These are phyloP conservation scores for Cydia fagiglandana DNA, from an alignment of 1,140 invertebrate species.

Conservation along the genomic window DNA sequence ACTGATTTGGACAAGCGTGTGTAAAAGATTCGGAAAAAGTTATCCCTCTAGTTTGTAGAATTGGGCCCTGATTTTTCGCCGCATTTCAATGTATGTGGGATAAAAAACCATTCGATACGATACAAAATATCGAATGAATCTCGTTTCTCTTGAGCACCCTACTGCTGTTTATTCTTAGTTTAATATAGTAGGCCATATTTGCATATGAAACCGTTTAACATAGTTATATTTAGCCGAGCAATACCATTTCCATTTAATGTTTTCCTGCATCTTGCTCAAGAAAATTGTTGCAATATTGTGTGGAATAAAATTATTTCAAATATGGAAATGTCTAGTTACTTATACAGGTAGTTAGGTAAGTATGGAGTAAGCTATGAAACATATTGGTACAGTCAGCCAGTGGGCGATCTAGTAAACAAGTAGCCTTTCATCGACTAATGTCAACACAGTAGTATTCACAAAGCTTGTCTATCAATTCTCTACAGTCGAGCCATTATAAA, in stretches of 20 bases:
- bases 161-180: not conserved
- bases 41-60: too few relatives aligned
- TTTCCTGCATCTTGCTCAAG: constrained; percentile 2
- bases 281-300: not conserved
- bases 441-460: constrained; percentile 8
- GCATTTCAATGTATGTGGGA: too few relatives aligned
- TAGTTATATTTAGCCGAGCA: not conserved
- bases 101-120: too few relatives aligned
- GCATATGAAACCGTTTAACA: constrained; percentile 4
- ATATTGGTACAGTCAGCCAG: not conserved
- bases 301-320: constrained; percentile 3
- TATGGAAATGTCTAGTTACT: not conserved
- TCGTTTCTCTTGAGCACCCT: not conserved
- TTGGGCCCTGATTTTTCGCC: too few relatives aligned
- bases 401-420: constrained; percentile 28
- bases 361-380: constrained; percentile 4
- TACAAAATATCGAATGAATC: too few relatives aligned
- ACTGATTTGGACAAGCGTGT: too few relatives aligned
- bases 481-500: not conserved
- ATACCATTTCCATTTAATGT: constrained; percentile 12
- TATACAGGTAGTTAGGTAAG: not conserved
- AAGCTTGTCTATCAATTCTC: not conserved
- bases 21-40: too few relatives aligned
- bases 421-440: constrained; percentile 22
- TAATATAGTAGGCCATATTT: constrained; percentile 7